A percentile compares a stretch with the other conserved stretches of the same genome.
Conservation (phyloP, 1,140 invertebrate genomes). For the Drosophila lacertosa region DNA sequence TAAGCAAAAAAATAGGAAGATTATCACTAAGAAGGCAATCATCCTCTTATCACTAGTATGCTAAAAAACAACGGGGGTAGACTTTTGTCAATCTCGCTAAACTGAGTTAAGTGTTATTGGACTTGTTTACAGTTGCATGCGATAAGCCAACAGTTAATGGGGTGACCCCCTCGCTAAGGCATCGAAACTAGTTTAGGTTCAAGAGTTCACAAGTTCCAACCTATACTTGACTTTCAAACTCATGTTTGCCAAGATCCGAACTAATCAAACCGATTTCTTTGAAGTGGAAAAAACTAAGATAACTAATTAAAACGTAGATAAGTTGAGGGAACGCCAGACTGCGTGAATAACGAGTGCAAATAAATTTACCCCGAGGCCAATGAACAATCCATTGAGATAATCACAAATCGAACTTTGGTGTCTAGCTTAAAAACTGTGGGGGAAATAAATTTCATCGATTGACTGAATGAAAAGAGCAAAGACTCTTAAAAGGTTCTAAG, state of each 20-base stretch:
- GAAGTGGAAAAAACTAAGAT: neutral
- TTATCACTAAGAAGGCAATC: constrained; percentile 18
- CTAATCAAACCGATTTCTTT: constrained; percentile 15
- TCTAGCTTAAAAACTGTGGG: too few relatives aligned
- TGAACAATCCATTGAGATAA: neutral
- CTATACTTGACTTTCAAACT: constrained; percentile 72
- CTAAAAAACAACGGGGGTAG: constrained; percentile 1
- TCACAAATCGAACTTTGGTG: neutral
- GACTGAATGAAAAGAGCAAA: too few relatives aligned
- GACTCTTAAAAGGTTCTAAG: too few relatives aligned
- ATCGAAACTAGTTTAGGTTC: constrained; percentile 17
- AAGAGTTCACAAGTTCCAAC: constrained; percentile 40
- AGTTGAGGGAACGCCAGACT: neutral
- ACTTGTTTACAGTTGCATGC: constrained; percentile 58
- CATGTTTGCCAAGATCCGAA: constrained; percentile 22
- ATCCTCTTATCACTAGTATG: constrained; percentile 49
- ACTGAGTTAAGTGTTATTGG: constrained; percentile 31
- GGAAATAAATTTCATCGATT: too few relatives aligned
- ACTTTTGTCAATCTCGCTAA: constrained; percentile 25
- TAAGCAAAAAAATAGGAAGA: constrained; percentile 2
- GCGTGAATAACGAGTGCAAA: neutral
- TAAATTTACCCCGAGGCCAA: constrained; percentile 2
- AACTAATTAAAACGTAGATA: constrained; percentile 4
- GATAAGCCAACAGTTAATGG: constrained; percentile 44
- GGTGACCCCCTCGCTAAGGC: constrained; percentile 10